These are phyloP conservation scores for Hyppa rectilinea DNA, from an alignment of 2,888 invertebrate genomes.

Conservation along the genomic window DNA sequence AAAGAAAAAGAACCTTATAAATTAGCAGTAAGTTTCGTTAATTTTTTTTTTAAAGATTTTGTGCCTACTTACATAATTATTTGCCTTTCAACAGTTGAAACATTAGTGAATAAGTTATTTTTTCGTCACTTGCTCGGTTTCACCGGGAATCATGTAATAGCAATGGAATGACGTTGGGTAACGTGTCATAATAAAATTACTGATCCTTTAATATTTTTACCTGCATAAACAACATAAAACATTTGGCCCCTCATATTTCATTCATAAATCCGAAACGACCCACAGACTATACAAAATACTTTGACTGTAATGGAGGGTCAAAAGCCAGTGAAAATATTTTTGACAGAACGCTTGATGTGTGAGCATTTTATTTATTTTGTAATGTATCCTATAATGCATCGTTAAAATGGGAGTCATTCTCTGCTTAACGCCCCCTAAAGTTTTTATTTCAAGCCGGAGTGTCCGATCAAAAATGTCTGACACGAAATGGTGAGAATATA, in stretches of 20 bases:
- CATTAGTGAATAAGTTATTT: neutral
- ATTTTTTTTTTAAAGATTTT: too few species aligned
- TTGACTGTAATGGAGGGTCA: neutral
- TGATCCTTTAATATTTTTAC: slow-evolving; percentile 23
- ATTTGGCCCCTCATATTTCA: slow-evolving; percentile 40
- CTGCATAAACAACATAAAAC: slow-evolving; percentile 22
- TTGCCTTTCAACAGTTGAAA: neutral
- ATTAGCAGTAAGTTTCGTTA: neutral
- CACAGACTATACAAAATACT: slow-evolving; percentile 41
- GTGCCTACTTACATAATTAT: neutral
- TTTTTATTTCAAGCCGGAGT: slow-evolving; percentile 52
- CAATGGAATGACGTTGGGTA: neutral
- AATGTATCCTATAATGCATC: slow-evolving; percentile 60
- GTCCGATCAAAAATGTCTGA: slow-evolving; percentile 46
- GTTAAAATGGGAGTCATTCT: slow-evolving; percentile 54
- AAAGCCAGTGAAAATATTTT: slow-evolving; percentile 33
- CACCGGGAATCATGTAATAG: neutral
- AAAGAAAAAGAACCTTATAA: neutral
- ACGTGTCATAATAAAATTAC: slow-evolving; percentile 3
- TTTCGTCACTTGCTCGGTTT: neutral
- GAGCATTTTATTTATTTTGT: slow-evolving; percentile 44
- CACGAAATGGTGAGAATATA: slow-evolving; percentile 33
- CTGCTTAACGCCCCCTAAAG: slow-evolving; percentile 48
- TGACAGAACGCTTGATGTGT: slow-evolving; percentile 1
- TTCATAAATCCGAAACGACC: slow-evolving; percentile 34